Evolutionary conservation across 2,888 invertebrate species (phyloP).

Genomic region (Pachliopta kotzebuea): DNA sequence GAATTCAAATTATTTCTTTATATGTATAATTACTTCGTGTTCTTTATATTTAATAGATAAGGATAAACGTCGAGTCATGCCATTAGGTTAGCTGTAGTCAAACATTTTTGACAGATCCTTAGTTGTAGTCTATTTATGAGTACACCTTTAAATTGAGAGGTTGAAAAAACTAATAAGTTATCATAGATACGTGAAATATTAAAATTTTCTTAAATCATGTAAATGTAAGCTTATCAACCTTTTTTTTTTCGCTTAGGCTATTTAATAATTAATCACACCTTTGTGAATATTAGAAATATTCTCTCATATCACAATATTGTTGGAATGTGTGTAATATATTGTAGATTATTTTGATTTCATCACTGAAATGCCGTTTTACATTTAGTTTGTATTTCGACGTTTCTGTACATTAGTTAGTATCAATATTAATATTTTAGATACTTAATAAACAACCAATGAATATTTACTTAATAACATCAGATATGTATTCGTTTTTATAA

Average conservation of each 20-base stretch:
- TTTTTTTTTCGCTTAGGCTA: not conserved
- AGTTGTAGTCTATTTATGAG: conserved; percentile 22
- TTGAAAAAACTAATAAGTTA: not conserved
- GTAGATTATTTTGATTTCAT: conserved; percentile 10
- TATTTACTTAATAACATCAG: conserved; percentile 47
- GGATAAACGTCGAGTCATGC: conserved; percentile 74
- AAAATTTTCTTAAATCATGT: not conserved
- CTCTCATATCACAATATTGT: not conserved
- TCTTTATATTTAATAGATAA: conserved; percentile 52
- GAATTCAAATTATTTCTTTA: conserved; percentile 42
- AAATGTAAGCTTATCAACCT: not conserved
- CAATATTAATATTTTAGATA: conserved; percentile 28
- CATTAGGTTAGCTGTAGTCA: conserved; percentile 65
- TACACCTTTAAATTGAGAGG: not conserved
- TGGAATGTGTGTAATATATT: conserved; percentile 31
- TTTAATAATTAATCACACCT: not conserved
- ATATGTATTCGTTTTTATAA: conserved; percentile 42
- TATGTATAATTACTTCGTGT: conserved; percentile 42
- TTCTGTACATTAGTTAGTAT: conserved; percentile 28
- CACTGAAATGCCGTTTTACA: conserved; percentile 23
- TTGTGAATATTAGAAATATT: conserved; percentile 9
- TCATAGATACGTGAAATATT: not conserved
- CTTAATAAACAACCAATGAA: conserved; percentile 63
- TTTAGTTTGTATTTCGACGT: conserved; percentile 28
- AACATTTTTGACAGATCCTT: conserved; percentile 28